These are phyloP conservation scores for Meloidogyne chitwoodi DNA, from an alignment of 1,140 invertebrate species.

Conservation along the genomic window DNA sequence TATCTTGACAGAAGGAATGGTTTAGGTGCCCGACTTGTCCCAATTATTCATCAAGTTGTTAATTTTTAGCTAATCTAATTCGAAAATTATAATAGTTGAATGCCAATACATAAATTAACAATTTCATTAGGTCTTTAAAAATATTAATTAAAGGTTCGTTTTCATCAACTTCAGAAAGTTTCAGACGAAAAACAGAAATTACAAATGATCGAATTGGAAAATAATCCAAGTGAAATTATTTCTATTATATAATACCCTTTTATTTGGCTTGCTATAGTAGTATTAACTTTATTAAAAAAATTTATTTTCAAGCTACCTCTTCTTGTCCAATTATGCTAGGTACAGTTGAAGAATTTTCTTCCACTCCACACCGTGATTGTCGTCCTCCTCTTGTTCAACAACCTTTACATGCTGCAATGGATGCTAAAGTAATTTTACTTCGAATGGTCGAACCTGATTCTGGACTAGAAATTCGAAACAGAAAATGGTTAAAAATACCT, in stretches of 20 bases:
- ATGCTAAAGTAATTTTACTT: conserved; percentile 60
- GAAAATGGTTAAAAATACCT: conserved; percentile 98
- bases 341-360: neutral
- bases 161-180: neutral
- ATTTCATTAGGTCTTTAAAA: neutral
- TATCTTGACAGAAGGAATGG: conserved; percentile 47
- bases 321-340: neutral
- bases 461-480: conserved; percentile 88
- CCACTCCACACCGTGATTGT: neutral
- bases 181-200: neutral
- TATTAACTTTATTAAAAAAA: too few species aligned
- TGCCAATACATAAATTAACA: neutral
- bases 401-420: conserved; percentile 19
- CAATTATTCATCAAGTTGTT: conserved; percentile 28
- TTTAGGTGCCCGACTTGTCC: conserved; percentile 40
- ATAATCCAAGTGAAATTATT: neutral
- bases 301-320: neutral
- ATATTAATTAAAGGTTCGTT: neutral
- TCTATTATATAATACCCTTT: neutral
- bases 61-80: too few species aligned
- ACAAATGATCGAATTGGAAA: neutral
- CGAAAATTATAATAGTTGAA: too few species aligned
- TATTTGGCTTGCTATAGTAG: too few species aligned
- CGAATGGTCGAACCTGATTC: conserved; percentile 86
- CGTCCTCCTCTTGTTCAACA: neutral